Evolutionary conservation across 2,113 vertebrate genomes (phyloP), one percentile per base, ranked within the genome.

Genomic region (Setophaga coronata): DNA sequence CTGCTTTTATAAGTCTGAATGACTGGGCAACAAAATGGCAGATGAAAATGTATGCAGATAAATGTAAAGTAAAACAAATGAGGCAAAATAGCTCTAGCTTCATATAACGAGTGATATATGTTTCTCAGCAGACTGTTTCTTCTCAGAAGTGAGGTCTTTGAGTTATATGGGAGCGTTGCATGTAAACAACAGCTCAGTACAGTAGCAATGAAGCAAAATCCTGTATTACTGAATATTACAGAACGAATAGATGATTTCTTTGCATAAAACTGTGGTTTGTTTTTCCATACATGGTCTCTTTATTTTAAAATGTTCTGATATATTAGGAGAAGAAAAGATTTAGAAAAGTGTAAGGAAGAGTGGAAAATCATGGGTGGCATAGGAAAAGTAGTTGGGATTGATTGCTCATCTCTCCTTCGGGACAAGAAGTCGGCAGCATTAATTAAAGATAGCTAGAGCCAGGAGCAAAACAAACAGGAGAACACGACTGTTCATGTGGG

Each of bases 371-470:
- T 54, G 66, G 67, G 29, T 90, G 71, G 67, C 42, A 66, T 18
- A 80, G 58, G 29, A 92, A 36, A 94, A 57, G 57, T 53, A 28
- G 18, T 26, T 92, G 47, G 79, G 58, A 47, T 83, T 89, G 67
- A 29, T 36, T 90, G 24, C 74, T 92, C 29, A n/a, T 28, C 34
- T 74, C 57, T 93, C 45, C 90, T 95, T 77, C 0, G 1, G 92
- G 87, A 87, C 53, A 79, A 89, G 84, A 79, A 93, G 84, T 90
- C 1, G 1, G 45, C 54, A 57, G 38, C 76, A 73, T 77, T 97
- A 97, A 96, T 89, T 92, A 93, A 70, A 82, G 71, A 81, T 77
- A 88, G 92, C 74, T 95, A 82, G 72, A 95, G 89, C 94, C 89
- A 83, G 76, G 71, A 93, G 94, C 88, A 89, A 93, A 96, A 70